A percentile compares a stretch with the other conserved stretches of the same genome.
phyloP scores from a whole-genome alignment of 2,113 vertebrate species.

The Nymphicus hollandicus region DNA sequence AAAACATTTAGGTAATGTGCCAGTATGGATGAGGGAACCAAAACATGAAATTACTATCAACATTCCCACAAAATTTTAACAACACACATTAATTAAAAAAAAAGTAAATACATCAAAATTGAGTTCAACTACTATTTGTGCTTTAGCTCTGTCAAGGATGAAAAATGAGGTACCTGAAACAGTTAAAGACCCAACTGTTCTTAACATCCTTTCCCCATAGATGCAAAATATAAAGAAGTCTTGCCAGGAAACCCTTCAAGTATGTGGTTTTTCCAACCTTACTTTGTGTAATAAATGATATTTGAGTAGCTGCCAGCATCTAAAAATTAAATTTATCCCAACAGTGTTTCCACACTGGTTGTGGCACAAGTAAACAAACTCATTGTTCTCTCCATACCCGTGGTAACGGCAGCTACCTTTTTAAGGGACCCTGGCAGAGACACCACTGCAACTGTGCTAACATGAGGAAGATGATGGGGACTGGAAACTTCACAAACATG shows the following conservation, averaged over 20 bases:
- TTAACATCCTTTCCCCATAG: not conserved
- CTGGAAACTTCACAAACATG: not conserved
- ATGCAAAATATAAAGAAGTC: not conserved
- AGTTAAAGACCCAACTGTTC: not conserved
- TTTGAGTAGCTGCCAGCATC: not conserved
- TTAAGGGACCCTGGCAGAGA: not conserved
- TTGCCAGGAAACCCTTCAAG: not conserved
- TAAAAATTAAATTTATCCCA: not conserved
- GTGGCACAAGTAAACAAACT: not conserved
- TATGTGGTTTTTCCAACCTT: not conserved
- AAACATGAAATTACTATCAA: not conserved
- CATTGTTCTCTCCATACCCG: not conserved
- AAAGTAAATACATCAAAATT: not conserved
- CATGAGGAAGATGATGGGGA: accelerated
- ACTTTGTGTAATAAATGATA: not conserved
- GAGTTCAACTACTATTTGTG: not conserved
- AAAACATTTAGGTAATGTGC: not conserved
- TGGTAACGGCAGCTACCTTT: not conserved
- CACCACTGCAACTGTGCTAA: not conserved
- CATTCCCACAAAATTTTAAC: not conserved
- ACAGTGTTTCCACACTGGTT: not conserved
- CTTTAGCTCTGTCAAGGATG: not conserved
- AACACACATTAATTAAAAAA: not conserved
- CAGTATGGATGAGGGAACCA: not conserved
- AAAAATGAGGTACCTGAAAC: not conserved